These are phyloP conservation scores for Ormyrus labotus DNA, from an alignment of 2,888 invertebrate genomes.

Conservation along the genomic window DNA sequence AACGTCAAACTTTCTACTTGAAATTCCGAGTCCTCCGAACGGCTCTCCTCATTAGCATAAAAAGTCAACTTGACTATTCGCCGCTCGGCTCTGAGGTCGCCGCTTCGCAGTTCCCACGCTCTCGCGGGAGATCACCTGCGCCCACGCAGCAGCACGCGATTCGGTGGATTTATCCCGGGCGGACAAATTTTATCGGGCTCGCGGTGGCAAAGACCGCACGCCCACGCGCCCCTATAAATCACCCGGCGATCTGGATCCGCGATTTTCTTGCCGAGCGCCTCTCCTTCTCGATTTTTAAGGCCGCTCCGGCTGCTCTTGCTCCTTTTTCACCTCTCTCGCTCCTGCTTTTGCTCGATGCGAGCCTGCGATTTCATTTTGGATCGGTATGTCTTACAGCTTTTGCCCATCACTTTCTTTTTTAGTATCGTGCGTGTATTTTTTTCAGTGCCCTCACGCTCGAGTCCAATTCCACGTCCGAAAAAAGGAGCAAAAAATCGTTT, in stretches of 20 bases:
- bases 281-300: too few relatives aligned
- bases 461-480: neutral
- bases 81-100: neutral
- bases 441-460: conserved; percentile 11
- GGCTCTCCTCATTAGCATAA: neutral
- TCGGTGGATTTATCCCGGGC: conserved; percentile 72
- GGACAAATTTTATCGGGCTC: conserved; percentile 75
- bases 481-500: conserved; percentile 8
- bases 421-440: conserved; percentile 13
- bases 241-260: conserved; percentile 62
- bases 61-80: neutral
- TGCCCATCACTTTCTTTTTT: conserved; percentile 10
- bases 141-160: conserved; percentile 6
- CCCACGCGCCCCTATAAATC: conserved; percentile 73
- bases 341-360: neutral
- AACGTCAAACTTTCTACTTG: too few relatives aligned
- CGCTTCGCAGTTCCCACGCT: conserved; percentile 59
- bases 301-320: neutral
- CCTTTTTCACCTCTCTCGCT: conserved; percentile 6
- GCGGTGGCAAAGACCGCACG: conserved; percentile 74
- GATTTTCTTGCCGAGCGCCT: conserved; percentile 20
- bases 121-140: neutral
- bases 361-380: too few relatives aligned
- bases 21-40: too few relatives aligned
- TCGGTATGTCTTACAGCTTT: neutral